Evolutionary conservation across 2,113 vertebrate genomes (phyloP), one percentile per base, ranked within the genome.

Genomic region (Raja brachyura): DNA sequence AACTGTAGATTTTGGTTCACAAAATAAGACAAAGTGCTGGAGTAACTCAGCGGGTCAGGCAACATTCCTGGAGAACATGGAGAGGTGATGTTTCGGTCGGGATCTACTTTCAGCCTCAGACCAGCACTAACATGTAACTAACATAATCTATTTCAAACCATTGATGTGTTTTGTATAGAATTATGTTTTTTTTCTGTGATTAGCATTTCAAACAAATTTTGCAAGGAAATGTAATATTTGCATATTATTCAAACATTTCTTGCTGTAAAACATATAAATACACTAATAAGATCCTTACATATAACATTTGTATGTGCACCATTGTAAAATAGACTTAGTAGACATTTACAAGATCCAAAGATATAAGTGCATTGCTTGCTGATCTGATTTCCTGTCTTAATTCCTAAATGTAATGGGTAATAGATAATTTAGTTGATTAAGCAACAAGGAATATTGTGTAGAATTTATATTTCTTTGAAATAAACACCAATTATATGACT

Each of bases 161-260:
- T 54, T 25, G 70, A 31, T 90, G n/a, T 68, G 63, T 90, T 92
- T n/a, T 31, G 5, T 63, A 22, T 9, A 68, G 73, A 92, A 70
- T 90, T n/a, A 86, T 86, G 81, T n/a, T 59, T n/a, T 86, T 25
- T 61, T 86, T 86, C 59, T 63, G 14, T 63, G 39, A 90, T 90
- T n/a, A 31, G 16, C 85, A 70, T 68, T 68, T 7, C 79, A 90
- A 70, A 90, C 33, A 90, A 90, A 48, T 92, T 90, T 31, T 28
- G 16, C 18, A 54, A 73, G 68, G 68, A 73, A 73, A 73, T 92
- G 10, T 90, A 70, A 90, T 92, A 70, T 33, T 31, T 63, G 6
- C 86, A 90, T 33, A 68, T 92, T 74, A 92, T 73, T 20, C 63
- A 13, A 73, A 54, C 66, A 20, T 39, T 54, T 66, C 63, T 25